A percentile compares a stretch with the other conserved stretches of the same genome.
These are phyloP conservation scores for Quadroppia sp. DNA, from an alignment of 2,888 invertebrate species.

Conservation along the genomic window DNA sequence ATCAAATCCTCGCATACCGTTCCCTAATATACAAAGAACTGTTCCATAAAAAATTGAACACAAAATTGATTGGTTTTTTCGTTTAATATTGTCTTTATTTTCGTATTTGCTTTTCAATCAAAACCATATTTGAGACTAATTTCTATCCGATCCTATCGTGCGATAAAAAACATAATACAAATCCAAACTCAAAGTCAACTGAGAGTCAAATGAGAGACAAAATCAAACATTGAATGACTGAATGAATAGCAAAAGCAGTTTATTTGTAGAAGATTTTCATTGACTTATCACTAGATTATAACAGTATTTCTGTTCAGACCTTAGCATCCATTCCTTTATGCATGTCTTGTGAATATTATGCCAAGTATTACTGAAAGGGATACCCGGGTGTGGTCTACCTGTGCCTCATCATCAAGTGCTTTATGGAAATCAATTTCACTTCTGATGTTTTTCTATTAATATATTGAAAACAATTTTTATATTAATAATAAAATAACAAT, in stretches of 20 bases:
- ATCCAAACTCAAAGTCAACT: background rate
- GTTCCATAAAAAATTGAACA: slow-evolving; percentile 1
- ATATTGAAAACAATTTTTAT: background rate
- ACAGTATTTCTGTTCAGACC: background rate
- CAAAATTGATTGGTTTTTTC: slow-evolving; percentile 32
- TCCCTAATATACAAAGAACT: background rate
- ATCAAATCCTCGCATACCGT: background rate
- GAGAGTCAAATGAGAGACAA: background rate
- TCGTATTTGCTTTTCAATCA: slow-evolving; percentile 36
- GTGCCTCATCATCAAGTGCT: slow-evolving; percentile 11
- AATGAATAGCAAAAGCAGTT: background rate
- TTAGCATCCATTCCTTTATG: background rate
- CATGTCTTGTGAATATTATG: background rate
- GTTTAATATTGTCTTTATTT: background rate
- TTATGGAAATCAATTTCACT: too few species aligned
- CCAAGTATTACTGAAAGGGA: background rate
- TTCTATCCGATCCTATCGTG: slow-evolving; percentile 21
- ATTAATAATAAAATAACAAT: background rate
- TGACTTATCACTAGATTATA: background rate
- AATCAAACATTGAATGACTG: background rate
- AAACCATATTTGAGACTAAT: slow-evolving; percentile 32
- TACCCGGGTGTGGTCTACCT: slow-evolving; percentile 7
- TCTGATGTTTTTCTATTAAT: too few species aligned
- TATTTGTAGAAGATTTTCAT: too few species aligned
- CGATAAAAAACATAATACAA: slow-evolving; percentile 3